Evolutionary conservation across 2,113 vertebrate species (phyloP).

Genomic region (Dipodomys merriami): DNA sequence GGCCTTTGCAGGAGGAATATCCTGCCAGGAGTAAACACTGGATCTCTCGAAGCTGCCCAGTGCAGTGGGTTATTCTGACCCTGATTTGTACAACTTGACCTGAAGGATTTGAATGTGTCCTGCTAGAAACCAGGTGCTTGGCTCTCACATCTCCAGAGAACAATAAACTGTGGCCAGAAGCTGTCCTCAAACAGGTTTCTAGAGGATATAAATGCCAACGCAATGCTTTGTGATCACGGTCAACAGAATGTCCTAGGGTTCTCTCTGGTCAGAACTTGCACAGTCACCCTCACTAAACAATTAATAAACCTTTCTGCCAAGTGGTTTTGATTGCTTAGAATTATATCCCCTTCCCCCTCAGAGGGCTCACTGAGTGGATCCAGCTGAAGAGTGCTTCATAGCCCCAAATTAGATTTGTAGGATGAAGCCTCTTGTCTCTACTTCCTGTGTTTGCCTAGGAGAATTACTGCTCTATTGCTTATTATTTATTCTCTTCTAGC

Average conservation of each 20-base stretch:
- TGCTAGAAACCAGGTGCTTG: background rate
- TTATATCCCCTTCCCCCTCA: background rate
- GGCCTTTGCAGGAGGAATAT: too few species aligned
- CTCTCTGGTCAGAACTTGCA: background rate
- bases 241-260: background rate
- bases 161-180: background rate
- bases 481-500: background rate
- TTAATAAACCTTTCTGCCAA: background rate
- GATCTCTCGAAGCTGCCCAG: background rate
- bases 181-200: background rate
- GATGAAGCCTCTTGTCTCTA: background rate
- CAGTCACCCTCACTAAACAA: background rate
- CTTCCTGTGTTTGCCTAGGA: background rate
- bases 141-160: background rate
- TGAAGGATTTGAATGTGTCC: background rate
- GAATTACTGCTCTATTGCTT: background rate
- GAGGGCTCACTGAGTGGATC: background rate
- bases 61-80: slow-evolving; percentile 38
- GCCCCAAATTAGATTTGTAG: background rate
- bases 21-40: background rate
- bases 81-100: background rate
- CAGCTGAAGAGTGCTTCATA: background rate
- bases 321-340: background rate
- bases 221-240: background rate
- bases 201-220: background rate